Conservation (phyloP, 2,113 vertebrate species). For the Dromas ardeola region DNA sequence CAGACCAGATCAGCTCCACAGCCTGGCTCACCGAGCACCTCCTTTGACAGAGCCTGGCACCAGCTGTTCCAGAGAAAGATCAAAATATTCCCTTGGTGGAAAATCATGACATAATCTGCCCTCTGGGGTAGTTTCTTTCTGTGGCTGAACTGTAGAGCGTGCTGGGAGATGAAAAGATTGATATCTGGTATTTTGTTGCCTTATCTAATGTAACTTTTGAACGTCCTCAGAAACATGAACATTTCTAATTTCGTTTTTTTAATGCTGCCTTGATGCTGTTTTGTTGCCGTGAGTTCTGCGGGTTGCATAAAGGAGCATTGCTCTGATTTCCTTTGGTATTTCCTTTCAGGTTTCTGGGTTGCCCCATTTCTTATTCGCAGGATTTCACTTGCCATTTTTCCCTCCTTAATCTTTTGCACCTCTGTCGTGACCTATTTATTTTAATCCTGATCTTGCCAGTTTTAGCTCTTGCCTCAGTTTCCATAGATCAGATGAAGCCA, state of each 20-base stretch:
- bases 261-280: not conserved
- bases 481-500: not conserved
- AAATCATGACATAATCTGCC: not conserved
- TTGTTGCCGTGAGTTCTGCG: not conserved
- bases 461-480: constrained; percentile 9
- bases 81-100: not conserved
- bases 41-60: not conserved
- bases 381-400: not conserved
- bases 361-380: not conserved
- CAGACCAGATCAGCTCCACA: not conserved
- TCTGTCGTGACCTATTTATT: not conserved
- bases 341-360: not conserved
- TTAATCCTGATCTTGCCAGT: not conserved
- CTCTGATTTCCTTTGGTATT: not conserved
- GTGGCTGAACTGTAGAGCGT: not conserved
- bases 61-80: constrained; percentile 22
- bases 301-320: not conserved
- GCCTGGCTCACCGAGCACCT: not conserved
- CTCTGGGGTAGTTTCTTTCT: not conserved
- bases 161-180: not conserved
- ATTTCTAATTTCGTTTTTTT: not conserved
- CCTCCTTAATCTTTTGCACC: not conserved
- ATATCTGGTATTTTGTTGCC: constrained; percentile 19
- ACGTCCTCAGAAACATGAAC: not conserved
- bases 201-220: constrained; percentile 13